Evolutionary conservation across 2,113 vertebrate genomes (phyloP).

Genomic region (Cepphus grylle): DNA sequence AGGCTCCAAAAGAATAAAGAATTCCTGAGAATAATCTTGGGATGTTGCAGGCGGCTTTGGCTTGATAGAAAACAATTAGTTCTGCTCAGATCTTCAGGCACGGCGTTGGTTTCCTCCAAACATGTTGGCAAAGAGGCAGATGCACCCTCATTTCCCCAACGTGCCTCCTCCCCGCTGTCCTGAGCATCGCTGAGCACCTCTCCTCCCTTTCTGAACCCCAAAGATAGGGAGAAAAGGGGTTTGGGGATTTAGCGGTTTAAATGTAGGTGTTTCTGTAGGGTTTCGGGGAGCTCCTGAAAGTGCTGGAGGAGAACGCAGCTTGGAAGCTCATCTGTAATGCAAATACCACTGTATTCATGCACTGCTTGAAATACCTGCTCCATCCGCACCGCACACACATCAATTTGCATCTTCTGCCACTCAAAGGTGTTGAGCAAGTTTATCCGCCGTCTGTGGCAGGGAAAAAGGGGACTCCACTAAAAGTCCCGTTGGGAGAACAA

Average conservation of each 20-base stretch:
- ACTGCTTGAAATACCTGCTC: not conserved
- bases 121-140: not conserved
- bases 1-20: not conserved
- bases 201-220: not conserved
- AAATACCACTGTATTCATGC: not conserved
- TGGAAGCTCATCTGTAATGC: not conserved
- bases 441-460: not conserved
- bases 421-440: not conserved
- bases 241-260: not conserved
- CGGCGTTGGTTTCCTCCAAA: not conserved
- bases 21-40: not conserved
- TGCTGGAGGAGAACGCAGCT: not conserved
- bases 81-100: not conserved
- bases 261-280: not conserved
- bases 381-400: not conserved
- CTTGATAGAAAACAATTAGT: not conserved
- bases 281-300: not conserved
- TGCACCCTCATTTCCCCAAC: not conserved
- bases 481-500: not conserved
- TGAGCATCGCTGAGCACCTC: fast-evolving
- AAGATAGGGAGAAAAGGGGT: not conserved
- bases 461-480: not conserved
- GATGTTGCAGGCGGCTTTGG: not conserved
- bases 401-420: not conserved
- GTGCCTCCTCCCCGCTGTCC: not conserved